Evolutionary conservation across 2,888 invertebrate genomes (phyloP).

Genomic region (Apodemia mormo): DNA sequence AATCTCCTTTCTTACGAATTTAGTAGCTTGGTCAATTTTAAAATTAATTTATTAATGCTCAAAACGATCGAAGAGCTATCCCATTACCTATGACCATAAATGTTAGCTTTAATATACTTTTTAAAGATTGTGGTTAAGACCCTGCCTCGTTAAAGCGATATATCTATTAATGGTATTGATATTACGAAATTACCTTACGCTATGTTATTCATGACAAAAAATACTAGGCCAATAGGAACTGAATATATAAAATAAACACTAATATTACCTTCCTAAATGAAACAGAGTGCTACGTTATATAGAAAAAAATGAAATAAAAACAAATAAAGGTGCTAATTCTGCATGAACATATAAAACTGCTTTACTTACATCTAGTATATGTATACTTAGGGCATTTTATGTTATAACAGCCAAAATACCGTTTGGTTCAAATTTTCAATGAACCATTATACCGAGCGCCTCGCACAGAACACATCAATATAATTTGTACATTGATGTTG

Average conservation of each 20-base stretch:
- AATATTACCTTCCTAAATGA: conserved; percentile 49
- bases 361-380: conserved; percentile 62
- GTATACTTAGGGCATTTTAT: conserved; percentile 60
- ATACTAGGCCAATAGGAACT: conserved; percentile 79
- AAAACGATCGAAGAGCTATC: conserved; percentile 63
- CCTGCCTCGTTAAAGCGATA: conserved; percentile 80
- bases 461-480: conserved; percentile 26
- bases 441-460: conserved; percentile 28
- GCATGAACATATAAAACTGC: conserved; percentile 53
- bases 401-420: conserved; percentile 55
- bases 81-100: conserved; percentile 49
- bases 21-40: conserved; percentile 1
- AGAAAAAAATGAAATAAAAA: conserved; percentile 33
- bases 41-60: background rate
- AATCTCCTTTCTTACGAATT: background rate
- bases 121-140: conserved; percentile 74
- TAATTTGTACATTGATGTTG: conserved; percentile 8
- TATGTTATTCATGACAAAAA: conserved; percentile 70
- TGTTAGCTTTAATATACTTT: conserved; percentile 45
- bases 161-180: conserved; percentile 63
- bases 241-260: conserved; percentile 51
- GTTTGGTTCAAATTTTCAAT: conserved; percentile 28
- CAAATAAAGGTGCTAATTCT: conserved; percentile 40
- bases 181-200: conserved; percentile 55
- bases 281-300: conserved; percentile 46